These are phyloP conservation scores for Siniperca knerii DNA, from an alignment of 2,113 vertebrate genomes.

Conservation along the genomic window DNA sequence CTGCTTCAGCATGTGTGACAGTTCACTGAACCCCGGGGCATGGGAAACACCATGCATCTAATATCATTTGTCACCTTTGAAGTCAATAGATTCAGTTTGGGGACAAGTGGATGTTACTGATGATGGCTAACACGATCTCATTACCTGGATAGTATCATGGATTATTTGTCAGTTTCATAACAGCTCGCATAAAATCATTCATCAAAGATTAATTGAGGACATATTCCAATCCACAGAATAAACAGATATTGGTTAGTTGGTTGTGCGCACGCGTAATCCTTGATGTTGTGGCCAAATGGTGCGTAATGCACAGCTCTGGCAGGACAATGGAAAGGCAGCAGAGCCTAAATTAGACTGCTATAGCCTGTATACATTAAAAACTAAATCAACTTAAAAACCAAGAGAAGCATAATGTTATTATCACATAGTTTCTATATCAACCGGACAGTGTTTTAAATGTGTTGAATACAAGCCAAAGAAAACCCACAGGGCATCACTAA, in stretches of 20 bases:
- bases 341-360: not conserved
- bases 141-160: not conserved
- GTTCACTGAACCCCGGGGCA: slow-evolving; percentile 6
- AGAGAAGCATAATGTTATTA: not conserved
- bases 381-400: not conserved
- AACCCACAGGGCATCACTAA: not conserved
- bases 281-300: slow-evolving; percentile 3
- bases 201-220: not conserved
- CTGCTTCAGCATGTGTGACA: slow-evolving; percentile 28
- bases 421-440: not conserved
- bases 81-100: slow-evolving; percentile 15
- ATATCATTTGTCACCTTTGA: slow-evolving; percentile 31
- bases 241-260: no score
- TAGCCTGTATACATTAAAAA: not conserved
- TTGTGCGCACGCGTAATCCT: not conserved
- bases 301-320: not conserved
- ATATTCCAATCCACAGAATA: not conserved
- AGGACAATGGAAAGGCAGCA: not conserved
- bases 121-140: not conserved
- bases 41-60: not conserved
- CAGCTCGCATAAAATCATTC: not conserved
- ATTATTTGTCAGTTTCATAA: not conserved
- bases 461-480: not conserved
- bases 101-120: slow-evolving; percentile 1
- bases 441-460: not conserved